Percentiles rank a stretch among this genome's conserved stretches.
These are phyloP conservation scores for Tauraco hartlaubi DNA, from an alignment of 2,797 vertebrate genomes.

Conservation along the genomic window DNA sequence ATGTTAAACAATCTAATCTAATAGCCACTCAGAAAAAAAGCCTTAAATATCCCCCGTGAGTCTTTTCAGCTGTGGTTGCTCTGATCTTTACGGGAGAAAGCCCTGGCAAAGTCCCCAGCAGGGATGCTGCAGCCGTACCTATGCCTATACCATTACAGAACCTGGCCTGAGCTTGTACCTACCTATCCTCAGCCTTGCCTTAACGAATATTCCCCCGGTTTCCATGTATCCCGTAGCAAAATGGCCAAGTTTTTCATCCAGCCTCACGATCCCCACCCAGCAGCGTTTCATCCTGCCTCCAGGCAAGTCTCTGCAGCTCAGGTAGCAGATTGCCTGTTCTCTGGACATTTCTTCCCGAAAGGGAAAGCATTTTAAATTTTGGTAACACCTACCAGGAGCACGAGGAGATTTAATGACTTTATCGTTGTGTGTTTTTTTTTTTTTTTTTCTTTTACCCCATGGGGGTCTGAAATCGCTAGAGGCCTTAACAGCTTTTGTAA, in stretches of 20 bases:
- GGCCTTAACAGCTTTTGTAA: background rate
- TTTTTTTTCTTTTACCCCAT: rapidly evolving
- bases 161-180: background rate
- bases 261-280: background rate
- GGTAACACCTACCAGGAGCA: background rate
- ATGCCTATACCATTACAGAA: rapidly evolving
- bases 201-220: rapidly evolving
- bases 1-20: background rate
- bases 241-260: background rate
- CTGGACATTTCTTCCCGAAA: background rate
- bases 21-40: background rate
- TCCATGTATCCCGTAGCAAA: rapidly evolving
- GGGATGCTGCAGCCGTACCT: background rate
- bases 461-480: background rate
- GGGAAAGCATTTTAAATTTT: background rate
- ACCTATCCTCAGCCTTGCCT: background rate
- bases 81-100: background rate
- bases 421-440: background rate
- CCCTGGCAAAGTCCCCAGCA: background rate
- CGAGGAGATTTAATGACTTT: background rate
- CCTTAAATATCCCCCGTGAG: background rate
- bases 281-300: background rate
- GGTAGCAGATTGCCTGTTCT: background rate
- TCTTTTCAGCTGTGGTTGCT: background rate
- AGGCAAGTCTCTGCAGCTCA: background rate